A percentile compares a stretch with the other conserved stretches of the same genome.
phyloP scores from a whole-genome alignment of 1,140 invertebrate genomes.

The Subanguina moxae region DNA sequence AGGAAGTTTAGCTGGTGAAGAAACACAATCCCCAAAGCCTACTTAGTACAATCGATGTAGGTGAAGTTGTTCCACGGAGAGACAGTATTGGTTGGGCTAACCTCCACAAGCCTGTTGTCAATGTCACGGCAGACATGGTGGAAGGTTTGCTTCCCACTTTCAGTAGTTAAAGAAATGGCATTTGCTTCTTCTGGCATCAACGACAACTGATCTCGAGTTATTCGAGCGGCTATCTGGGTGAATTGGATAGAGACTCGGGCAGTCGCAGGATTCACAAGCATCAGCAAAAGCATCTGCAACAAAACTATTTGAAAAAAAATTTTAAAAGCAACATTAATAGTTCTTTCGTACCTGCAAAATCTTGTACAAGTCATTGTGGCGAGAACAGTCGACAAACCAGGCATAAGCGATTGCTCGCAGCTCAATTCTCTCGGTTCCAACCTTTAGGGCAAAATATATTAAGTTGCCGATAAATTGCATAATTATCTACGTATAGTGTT shows the following conservation, averaged over 20 bases:
- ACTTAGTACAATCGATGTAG: conserved; percentile 29
- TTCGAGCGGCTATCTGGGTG: conserved; percentile 65
- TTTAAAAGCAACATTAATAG: background rate
- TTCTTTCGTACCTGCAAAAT: conserved; percentile 68
- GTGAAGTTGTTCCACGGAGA: conserved; percentile 35
- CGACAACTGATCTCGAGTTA: conserved; percentile 48
- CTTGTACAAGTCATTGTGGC: conserved; percentile 70
- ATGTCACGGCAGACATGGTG: conserved; percentile 50
- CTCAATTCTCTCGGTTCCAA: conserved; percentile 33
- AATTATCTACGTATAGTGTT: conserved; percentile 7
- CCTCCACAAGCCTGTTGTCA: conserved; percentile 4
- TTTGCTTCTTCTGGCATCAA: conserved; percentile 35
- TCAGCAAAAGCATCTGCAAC: conserved; percentile 70
- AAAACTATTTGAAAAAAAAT: background rate
- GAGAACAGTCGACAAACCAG: conserved; percentile 70
- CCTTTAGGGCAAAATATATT: too few species aligned
- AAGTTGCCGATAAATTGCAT: too few species aligned
- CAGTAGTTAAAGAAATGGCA: conserved; percentile 34
- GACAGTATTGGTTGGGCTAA: background rate
- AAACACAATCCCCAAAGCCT: background rate
- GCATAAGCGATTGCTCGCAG: conserved; percentile 43
- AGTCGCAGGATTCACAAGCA: conserved; percentile 76
- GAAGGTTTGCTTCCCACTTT: conserved; percentile 36
- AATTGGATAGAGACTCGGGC: conserved; percentile 79
- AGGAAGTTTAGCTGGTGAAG: too few species aligned